phyloP scores from a whole-genome alignment of 2,888 invertebrate species.

The Cataglyphis altisquamis region DNA sequence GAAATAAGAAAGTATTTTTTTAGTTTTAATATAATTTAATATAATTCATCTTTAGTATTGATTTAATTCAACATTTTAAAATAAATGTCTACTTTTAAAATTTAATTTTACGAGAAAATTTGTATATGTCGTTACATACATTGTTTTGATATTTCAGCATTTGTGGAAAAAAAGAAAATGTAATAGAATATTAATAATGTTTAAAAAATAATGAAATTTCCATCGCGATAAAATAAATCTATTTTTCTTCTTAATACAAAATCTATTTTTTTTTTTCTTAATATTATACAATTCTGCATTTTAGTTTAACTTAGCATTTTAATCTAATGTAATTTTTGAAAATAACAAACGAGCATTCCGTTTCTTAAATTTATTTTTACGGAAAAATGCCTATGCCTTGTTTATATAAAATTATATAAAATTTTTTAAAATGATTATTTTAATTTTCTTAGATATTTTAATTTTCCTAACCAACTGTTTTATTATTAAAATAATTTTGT shows the following conservation, averaged over 20 bases:
- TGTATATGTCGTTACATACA: background rate
- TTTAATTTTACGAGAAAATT: background rate
- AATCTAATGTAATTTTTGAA: background rate
- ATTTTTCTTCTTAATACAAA: background rate
- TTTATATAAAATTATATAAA: background rate
- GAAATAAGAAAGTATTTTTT: background rate
- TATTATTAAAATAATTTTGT: background rate
- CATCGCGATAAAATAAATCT: background rate
- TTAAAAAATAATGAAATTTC: background rate
- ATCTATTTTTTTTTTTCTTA: background rate
- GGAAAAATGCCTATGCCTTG: too few relatives aligned
- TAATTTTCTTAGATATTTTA: constrained; percentile 3
- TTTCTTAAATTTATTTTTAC: background rate
- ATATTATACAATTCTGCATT: background rate
- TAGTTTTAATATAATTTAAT: background rate
- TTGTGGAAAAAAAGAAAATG: background rate
- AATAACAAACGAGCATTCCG: background rate
- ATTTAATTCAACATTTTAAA: background rate
- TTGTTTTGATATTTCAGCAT: background rate
- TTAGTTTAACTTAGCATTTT: background rate
- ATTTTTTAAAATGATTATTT: background rate
- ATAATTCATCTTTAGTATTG: background rate
- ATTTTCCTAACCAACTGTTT: background rate
- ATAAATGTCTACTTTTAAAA: background rate
- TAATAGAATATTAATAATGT: background rate